Conservation (phyloP, 2,113 vertebrate species). For the Tetraodon nigroviridis region DNA sequence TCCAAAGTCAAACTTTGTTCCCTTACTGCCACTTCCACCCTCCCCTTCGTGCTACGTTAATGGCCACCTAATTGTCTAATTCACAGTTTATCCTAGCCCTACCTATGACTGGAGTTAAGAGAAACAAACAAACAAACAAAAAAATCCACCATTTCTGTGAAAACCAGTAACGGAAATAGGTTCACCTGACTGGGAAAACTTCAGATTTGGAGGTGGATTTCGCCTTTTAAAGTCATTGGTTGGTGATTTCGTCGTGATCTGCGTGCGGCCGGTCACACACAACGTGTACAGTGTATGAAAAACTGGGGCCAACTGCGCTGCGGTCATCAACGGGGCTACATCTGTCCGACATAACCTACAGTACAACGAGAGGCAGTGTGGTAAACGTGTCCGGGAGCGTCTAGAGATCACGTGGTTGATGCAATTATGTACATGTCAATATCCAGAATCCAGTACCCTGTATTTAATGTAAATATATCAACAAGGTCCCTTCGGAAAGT, state of each 20-base stretch:
- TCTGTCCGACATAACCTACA: constrained; percentile 43
- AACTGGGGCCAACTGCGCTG: constrained; percentile 26
- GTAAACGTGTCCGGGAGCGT: constrained; percentile 29
- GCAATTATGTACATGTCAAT: constrained; percentile 45
- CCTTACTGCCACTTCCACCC: constrained; percentile 18
- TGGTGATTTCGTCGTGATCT: constrained; percentile 18
- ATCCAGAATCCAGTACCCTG: constrained; percentile 65
- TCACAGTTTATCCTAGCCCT: constrained; percentile 69
- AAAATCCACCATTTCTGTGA: constrained; percentile 11
- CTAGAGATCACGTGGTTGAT: constrained; percentile 13
- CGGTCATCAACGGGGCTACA: constrained; percentile 38
- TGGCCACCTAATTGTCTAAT: constrained; percentile 50
- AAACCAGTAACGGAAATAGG: neutral
- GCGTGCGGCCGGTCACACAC: constrained; percentile 49
- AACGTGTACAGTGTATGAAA: constrained; percentile 64
- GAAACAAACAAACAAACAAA: constrained; percentile 22
- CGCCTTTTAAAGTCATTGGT: constrained; percentile 35
- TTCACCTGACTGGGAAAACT: neutral
- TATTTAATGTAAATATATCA: constrained; percentile 33
- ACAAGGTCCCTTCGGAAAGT: constrained; percentile 52
- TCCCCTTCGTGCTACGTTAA: constrained; percentile 54
- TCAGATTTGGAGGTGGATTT: constrained; percentile 17
- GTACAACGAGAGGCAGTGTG: constrained; percentile 44
- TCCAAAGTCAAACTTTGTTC: constrained; percentile 13
- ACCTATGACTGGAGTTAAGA: constrained; percentile 28